phyloP scores from a whole-genome alignment of 2,113 vertebrate species.

The Manacus vitellinus region DNA sequence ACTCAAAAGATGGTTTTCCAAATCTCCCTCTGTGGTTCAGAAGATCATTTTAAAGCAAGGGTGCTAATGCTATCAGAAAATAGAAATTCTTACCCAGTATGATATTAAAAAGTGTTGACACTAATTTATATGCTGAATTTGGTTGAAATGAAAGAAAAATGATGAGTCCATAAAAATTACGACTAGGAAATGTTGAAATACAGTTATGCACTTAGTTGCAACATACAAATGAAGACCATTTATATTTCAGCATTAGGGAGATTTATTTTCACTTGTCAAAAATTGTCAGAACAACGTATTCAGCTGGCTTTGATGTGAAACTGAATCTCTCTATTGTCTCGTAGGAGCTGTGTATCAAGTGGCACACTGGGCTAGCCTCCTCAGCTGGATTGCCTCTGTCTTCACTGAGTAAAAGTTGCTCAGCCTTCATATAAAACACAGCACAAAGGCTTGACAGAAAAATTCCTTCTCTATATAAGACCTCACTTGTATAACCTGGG shows the following conservation, averaged over 20 bases:
- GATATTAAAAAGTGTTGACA: not conserved
- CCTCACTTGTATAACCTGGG: not conserved
- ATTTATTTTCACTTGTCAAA: constrained; percentile 24
- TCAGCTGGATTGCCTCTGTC: not conserved
- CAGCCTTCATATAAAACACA: not conserved
- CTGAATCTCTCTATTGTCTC: not conserved
- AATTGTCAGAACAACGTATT: not conserved
- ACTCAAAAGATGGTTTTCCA: not conserved
- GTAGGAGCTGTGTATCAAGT: not conserved
- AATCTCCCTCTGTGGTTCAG: not conserved
- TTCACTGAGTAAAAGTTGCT: not conserved
- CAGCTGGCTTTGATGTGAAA: constrained; percentile 3
- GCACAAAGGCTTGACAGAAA: not conserved
- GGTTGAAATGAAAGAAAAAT: not conserved
- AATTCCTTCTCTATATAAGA: not conserved
- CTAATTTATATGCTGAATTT: not conserved
- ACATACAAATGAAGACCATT: not conserved
- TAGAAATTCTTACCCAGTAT: not conserved
- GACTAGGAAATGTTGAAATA: not conserved
- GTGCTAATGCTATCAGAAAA: not conserved
- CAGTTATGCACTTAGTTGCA: not conserved
- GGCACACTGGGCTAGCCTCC: not conserved
- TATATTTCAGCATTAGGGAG: not conserved
- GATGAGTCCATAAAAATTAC: not conserved
- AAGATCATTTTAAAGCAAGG: not conserved